Base-by-base conservation (phyloP, 2,888 invertebrate genomes). In the Gibbula magus region DNA sequence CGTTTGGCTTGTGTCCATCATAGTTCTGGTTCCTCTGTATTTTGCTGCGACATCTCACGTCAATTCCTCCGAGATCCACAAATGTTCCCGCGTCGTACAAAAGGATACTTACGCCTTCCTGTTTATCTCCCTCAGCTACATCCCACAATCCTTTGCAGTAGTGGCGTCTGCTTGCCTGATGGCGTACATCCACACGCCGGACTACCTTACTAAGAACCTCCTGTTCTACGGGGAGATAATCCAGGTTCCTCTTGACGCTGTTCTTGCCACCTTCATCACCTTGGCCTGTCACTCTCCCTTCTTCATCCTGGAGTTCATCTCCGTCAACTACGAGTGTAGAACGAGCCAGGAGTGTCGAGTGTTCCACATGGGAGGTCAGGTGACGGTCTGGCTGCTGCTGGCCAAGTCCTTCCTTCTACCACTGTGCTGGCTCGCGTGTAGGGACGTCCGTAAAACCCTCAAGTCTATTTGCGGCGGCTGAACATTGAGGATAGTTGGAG, bases 381-480 rank as follows among this genome's bases (percentile, higher is more conserved):
- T 75, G 20, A 32, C 53, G 32, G 25, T 75, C n/a, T 75, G 75
- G 75, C 54, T 75, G 29, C 16, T 53, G 29, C 35, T 75, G 7
- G 54, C 75, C 35, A 75, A 75, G 75, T 75, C 75, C 53, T 75
- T 75, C 54, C 25, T 54, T 0, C 54, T 75, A 13, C 75, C 75
- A 10, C n/a, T 75, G n/a, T 75, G 75, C 54, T 75, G 75, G 75
- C 75, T 75, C 25, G 53, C 16, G 20, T 75, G 75, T 54, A 52
- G 75, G 35, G 75, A 75, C 29, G 25, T 75, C 32, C 75, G 75
- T 20, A 20, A n/a, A 25, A 54, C 53, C 8, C 35, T 39, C 39
- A 32, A 70, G 39, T 70, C 35, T 7, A 16, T 70, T 10, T 70
- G 70, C 20, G 29, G 70, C 35, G 70, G 70, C 20, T 70, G 70